Evolutionary conservation across 2,888 invertebrate species (phyloP).

Genomic region (Acrobasis repandana): DNA sequence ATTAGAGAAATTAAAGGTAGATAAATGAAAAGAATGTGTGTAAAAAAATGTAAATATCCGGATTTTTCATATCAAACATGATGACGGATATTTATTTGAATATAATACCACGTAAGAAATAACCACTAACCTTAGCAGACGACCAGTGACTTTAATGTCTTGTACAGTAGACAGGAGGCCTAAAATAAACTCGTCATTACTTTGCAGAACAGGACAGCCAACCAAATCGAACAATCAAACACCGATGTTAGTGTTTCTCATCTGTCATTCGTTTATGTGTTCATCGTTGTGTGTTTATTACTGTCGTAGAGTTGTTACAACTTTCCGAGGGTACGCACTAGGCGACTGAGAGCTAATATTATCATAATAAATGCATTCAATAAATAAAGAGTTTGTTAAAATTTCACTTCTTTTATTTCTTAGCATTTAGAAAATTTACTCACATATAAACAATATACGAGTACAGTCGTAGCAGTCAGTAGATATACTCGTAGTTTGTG

Average conservation of each 20-base stretch:
- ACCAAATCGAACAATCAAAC: conserved; percentile 24
- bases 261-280: conserved; percentile 42
- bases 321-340: conserved; percentile 83
- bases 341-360: conserved; percentile 83
- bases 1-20: too few species aligned
- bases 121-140: not conserved
- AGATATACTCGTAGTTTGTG: too few species aligned
- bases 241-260: conserved; percentile 38
- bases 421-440: not conserved
- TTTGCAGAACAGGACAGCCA: conserved; percentile 15
- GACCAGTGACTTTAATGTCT: not conserved
- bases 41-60: too few species aligned
- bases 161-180: not conserved
- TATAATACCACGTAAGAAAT: too few species aligned
- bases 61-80: too few species aligned
- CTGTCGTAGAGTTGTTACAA: conserved; percentile 73
- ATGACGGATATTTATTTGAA: too few species aligned
- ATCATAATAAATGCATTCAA: conserved; percentile 82
- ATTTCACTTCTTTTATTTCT: conserved; percentile 53
- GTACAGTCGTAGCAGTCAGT: too few species aligned
- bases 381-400: conserved; percentile 82
- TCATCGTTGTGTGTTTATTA: conserved; percentile 47
- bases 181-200: not conserved
- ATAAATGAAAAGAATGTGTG: too few species aligned
- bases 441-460: too few species aligned